Evolutionary conservation across 2,113 vertebrate species (phyloP).

Genomic region (Chiloscyllium plagiosum): DNA sequence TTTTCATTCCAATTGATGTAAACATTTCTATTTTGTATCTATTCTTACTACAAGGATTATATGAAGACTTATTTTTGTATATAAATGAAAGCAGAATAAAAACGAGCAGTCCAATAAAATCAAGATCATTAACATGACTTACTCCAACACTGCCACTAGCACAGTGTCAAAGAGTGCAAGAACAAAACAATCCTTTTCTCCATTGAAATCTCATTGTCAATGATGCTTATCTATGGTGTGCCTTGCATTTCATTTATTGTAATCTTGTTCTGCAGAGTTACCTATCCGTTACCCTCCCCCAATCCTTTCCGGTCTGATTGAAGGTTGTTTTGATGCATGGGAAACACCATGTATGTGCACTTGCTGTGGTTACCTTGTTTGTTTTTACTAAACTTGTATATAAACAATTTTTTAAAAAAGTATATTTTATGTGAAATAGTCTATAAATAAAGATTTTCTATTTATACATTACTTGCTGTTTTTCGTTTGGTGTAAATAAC

Average conservation of each 20-base stretch:
- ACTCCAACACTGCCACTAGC: constrained; percentile 56
- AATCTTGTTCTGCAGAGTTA: neutral
- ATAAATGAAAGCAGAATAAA: constrained; percentile 48
- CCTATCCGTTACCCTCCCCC: too few species aligned
- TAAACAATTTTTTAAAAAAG: constrained; percentile 70
- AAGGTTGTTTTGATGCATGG: constrained; percentile 63
- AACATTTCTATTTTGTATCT: constrained; percentile 48
- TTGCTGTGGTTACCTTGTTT: constrained; percentile 60
- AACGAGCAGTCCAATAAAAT: constrained; percentile 39
- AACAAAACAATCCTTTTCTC: constrained; percentile 40
- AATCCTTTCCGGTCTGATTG: constrained; percentile 52
- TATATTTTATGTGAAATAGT: constrained; percentile 84
- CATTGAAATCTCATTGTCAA: constrained; percentile 45
- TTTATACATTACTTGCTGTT: constrained; percentile 63
- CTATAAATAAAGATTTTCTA: constrained; percentile 85
- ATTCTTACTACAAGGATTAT: constrained; percentile 55
- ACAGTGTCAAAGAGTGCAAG: constrained; percentile 42
- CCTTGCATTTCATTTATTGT: constrained; percentile 29
- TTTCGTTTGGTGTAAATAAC: neutral
- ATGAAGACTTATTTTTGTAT: constrained; percentile 81
- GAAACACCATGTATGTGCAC: constrained; percentile 66
- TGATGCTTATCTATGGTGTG: constrained; percentile 40
- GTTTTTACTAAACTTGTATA: constrained; percentile 65
- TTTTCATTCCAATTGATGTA: constrained; percentile 40
- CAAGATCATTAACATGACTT: constrained; percentile 46